Evolutionary conservation across 1,140 invertebrate species (phyloP), one percentile per base, ranked within the genome.

Genomic region (Rhyacophila brunnea): DNA sequence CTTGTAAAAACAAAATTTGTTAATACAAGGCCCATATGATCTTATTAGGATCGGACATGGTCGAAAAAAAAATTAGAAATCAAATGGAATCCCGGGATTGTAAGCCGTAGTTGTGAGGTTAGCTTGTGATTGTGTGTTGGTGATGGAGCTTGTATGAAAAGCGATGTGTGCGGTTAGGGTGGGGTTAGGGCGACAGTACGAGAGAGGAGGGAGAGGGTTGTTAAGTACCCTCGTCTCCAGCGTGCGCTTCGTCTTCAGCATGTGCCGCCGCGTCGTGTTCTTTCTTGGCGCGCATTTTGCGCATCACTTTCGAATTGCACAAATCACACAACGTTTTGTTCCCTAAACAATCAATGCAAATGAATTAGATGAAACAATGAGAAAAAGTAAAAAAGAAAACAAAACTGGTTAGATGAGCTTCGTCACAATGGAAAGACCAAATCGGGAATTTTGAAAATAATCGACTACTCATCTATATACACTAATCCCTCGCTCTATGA

Each of bases 321-420:
- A 88, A 80, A 77, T 90, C 88, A 77, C 89, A 91, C 71, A 89
- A 83, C 65, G 88, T 91, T 85, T 88, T 90, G 84, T 91, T 91
- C 88, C 88, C 89, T 91, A 80, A 70, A 60, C 47, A 62, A 55
- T 58, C 46, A 54, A 65, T 55, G 35, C 35, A 59, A 44, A 58
- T 40, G 13, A 48, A 32, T 40, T 40, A 28, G 45, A 55, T 55
- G 43, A 46, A 46, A 36, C 38, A 55, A 46, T 19, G 13, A 28
- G 13, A 45, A 36, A 55, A 42, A 46, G 36, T 42, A 55, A 36
- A 32, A 32, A 17, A 45, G 36, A 55, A 42, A 46, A 46, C 52
- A 55, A 36, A 32, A 32, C 23, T 18, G 50, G 23, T 28, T 28
- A 28, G 23, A 28, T 28, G 23, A 28, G 23, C 23, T 28, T 28